Evolutionary conservation across 2,113 vertebrate species (phyloP), one percentile per base, ranked within the genome.

Genomic region (Centrocercus urophasianus): DNA sequence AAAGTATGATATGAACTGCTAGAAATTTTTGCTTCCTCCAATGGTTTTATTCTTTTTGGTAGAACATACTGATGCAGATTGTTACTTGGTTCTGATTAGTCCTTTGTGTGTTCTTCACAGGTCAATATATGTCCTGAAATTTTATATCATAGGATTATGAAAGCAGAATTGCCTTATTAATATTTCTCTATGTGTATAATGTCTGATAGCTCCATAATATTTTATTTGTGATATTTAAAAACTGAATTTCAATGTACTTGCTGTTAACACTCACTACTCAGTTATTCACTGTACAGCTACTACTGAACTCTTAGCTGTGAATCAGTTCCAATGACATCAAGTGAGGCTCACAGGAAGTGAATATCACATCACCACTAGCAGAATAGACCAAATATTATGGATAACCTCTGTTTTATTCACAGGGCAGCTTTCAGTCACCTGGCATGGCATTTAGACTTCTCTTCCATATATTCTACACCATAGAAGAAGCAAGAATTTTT

Each of bases 301-400:
- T 64, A n/a, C 2, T 45, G n/a, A 2, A 8, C 45, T 72, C 25
- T 11, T 0, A 1, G 10, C 12, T 85, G 19, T 5, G 28, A 25
- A 47, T 22, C 48, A 11, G 5, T 60, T 27, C 24, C 24, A 59
- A 2, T 1, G 1, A 38, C 6, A 12, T 71, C 57, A 71, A 18
- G 30, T 13, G 8, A 93, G 36, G 11, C 14, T 69, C 32, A 20
- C 2, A 69, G 43, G 19, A 82, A 85, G 34, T 64, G 5, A 65
- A 64, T 63, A 74, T 45, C 13, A 30, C 2, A 5, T 14, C 11
- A 67, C 11, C 25, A 71, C 24, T 18, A n/a, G n/a, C 16, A 38
- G n/a, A 60, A 60, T 60, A 60, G 34, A 60, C 13, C 25, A 38
- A 28, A 25, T 38, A 71, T 52, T 50, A 71, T 25, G 28, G 36